phyloP scores from a whole-genome alignment of 2,113 vertebrate species.

The Phrynosoma platyrhinos region DNA sequence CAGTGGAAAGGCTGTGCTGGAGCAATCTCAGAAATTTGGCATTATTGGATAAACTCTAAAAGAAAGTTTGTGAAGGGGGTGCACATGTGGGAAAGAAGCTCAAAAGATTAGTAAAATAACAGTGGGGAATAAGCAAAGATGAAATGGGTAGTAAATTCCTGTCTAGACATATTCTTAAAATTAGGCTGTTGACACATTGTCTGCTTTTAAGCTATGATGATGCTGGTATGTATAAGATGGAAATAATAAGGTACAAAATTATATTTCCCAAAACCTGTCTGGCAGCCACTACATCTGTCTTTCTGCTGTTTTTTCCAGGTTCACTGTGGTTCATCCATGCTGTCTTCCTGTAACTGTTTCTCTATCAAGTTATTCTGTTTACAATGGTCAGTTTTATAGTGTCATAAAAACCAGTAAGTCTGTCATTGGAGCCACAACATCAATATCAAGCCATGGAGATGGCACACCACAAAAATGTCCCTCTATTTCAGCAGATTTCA shows the following conservation, averaged over 20 bases:
- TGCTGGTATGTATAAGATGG: fast-evolving
- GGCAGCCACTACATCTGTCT: neutral
- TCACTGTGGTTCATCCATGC: neutral
- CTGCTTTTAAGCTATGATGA: neutral
- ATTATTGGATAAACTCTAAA: neutral
- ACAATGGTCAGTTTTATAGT: conserved; percentile 11
- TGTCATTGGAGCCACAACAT: conserved; percentile 24
- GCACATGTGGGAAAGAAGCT: neutral
- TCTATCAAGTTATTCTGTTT: neutral
- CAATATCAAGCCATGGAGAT: conserved; percentile 44
- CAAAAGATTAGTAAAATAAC: neutral
- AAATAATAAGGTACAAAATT: neutral
- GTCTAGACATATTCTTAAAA: neutral
- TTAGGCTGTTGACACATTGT: neutral
- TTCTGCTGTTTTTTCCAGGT: conserved; percentile 5
- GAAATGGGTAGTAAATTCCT: neutral
- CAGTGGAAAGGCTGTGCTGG: neutral
- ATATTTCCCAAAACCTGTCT: neutral
- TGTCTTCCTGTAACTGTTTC: conserved; percentile 2
- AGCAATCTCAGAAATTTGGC: neutral
- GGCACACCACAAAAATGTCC: conserved; percentile 58
- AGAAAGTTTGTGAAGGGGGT: neutral
- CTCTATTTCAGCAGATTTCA: conserved; percentile 9
- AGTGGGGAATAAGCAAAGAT: neutral
- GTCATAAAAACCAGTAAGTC: conserved; percentile 32